Evolutionary conservation across 2,113 vertebrate species (phyloP).

Genomic region (Myotis yumanensis): DNA sequence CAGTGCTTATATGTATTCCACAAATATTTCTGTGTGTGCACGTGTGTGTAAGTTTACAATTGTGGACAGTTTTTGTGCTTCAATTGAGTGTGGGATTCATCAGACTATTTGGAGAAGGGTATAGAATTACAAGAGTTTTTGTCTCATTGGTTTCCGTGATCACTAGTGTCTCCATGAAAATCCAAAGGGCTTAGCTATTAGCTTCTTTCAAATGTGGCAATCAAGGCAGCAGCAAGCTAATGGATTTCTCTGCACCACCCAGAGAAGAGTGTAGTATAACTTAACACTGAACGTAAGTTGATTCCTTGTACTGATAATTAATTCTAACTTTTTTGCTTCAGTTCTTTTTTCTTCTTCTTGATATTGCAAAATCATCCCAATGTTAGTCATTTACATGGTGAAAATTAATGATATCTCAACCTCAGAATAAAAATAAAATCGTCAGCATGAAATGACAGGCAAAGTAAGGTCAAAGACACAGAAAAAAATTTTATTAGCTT

Average conservation of each 20-base stretch:
- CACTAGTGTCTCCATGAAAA: not conserved
- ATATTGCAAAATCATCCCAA: slow-evolving; percentile 39
- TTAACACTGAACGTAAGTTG: not conserved
- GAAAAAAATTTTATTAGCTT: slow-evolving; percentile 57
- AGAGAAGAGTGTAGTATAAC: not conserved
- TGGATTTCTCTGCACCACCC: not conserved
- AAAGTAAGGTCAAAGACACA: slow-evolving; percentile 57
- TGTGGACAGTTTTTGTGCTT: not conserved
- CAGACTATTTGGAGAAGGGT: not conserved
- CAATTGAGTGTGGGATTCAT: not conserved
- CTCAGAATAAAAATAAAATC: slow-evolving; percentile 45
- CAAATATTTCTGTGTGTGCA: not conserved
- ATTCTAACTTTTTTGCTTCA: not conserved
- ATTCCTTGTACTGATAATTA: not conserved
- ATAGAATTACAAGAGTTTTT: not conserved
- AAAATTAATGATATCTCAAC: slow-evolving; percentile 44
- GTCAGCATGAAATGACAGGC: slow-evolving; percentile 50
- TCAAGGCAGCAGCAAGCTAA: not conserved
- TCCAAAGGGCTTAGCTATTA: not conserved
- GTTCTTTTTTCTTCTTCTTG: slow-evolving; percentile 4
- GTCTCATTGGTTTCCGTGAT: not conserved
- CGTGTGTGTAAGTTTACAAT: not conserved
- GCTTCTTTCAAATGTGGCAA: not conserved
- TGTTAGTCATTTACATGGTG: slow-evolving; percentile 49
- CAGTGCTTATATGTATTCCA: not conserved